Base-by-base conservation (phyloP, 2,797 vertebrate species). In the Momotus momota region DNA sequence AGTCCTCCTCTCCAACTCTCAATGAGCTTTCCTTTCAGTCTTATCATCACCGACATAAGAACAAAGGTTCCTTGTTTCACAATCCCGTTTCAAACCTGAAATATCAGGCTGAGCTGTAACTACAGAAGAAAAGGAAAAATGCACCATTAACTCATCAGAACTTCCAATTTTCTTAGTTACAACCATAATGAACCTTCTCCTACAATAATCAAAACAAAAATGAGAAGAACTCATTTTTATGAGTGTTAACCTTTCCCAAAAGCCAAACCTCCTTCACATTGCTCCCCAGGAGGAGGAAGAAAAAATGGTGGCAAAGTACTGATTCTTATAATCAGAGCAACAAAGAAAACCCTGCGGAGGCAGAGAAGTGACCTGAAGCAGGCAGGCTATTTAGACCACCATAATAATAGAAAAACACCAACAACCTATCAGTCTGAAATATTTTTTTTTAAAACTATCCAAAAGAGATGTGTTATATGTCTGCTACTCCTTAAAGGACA, bases 21-120 rank as follows among this genome's bases (percentile, higher is more conserved):
- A 21, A 55, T 64, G 46, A 87, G 60, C 55, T 52, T 87, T 77
- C 55, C 61, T 81, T 86, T 52, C 71, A 84, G n/a, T 29, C 61
- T 33, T 41, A 43, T 12, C 52, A 14, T 8, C 27, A 11, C 21
- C 10, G 45, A 72, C 1, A 0, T 12, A 35, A 55, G 67, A 71
- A 66, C 64, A 86, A 64, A 86, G 57, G 72, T 60, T 64, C 40
- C 52, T 61, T n/a, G n/a, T 60, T 73, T 66, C 2, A 0, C 67
- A 74, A 61, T 23, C 69, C 40, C 20, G 26, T 43, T 66, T 67
- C 60, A 54, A 65, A 90, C n/a, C 40, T 22, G 26, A 75, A 80
- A 22, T 60, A 57, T 54, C 48, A 41, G 66, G 43, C n/a, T 7
- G 4, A 55, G 45, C 73, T 49, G 0, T 16, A 58, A 58, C 48